These are phyloP conservation scores for Diaprepes abbreviatus DNA, from an alignment of 2,888 invertebrate species.

Conservation along the genomic window DNA sequence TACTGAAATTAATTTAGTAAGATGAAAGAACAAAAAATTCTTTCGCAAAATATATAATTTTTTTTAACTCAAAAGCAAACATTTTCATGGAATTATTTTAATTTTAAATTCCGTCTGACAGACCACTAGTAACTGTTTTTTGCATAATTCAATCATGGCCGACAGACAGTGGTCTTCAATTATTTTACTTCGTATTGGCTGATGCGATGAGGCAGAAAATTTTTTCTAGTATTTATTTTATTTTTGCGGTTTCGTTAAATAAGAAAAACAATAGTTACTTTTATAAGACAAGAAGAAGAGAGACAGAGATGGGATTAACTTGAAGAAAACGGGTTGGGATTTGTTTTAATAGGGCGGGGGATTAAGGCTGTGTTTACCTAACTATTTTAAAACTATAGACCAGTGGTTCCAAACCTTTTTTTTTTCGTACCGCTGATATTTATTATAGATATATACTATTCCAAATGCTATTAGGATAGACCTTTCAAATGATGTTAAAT, in stretches of 20 bases:
- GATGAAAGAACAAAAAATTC: too few species aligned
- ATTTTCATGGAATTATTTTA: too few species aligned
- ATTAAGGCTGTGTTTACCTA: too few species aligned
- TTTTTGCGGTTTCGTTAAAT: constrained; percentile 14
- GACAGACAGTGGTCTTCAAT: constrained; percentile 5
- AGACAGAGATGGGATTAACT: neutral
- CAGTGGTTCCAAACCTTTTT: too few species aligned
- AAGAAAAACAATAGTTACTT: neutral
- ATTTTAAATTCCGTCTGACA: neutral
- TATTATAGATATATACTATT: too few species aligned
- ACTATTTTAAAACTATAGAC: too few species aligned
- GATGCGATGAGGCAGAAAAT: constrained; percentile 7
- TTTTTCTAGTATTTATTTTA: constrained; percentile 3
- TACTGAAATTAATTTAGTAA: too few species aligned
- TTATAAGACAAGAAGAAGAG: neutral
- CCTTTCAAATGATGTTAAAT: too few species aligned
- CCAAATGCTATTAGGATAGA: too few species aligned
- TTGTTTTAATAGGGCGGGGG: neutral
- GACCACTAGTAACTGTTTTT: neutral
- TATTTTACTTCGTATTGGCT: constrained; percentile 5
- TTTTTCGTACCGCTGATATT: too few species aligned
- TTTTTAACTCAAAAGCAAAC: too few species aligned
- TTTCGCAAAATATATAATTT: too few species aligned
- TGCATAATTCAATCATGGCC: constrained; percentile 8
- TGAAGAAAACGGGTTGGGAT: neutral